Conservation (phyloP, 2,113 vertebrate species). For the Zeus faber region DNA sequence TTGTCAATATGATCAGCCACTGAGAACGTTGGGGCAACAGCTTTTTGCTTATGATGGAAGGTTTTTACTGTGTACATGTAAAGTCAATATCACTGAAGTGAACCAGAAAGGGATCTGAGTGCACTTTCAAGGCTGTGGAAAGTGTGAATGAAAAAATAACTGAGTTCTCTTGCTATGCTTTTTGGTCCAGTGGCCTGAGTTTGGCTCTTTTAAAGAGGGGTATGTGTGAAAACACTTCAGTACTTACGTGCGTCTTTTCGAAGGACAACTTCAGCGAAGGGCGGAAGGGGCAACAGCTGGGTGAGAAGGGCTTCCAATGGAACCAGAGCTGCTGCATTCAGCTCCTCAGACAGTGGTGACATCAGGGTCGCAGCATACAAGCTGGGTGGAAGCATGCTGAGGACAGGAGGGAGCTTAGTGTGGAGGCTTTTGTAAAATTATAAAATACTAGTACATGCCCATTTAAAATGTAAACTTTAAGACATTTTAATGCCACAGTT, state of each 20-base stretch:
- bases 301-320: slow-evolving; percentile 82
- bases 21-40: too few species aligned
- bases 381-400: slow-evolving; percentile 87
- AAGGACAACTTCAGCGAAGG: slow-evolving; percentile 83
- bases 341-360: slow-evolving; percentile 74
- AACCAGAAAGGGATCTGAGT: too few species aligned
- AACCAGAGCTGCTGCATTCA: slow-evolving; percentile 78
- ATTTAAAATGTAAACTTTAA: not conserved
- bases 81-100: too few species aligned
- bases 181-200: too few species aligned
- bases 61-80: too few species aligned
- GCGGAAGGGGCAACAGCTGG: slow-evolving; percentile 78
- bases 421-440: not conserved
- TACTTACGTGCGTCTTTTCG: slow-evolving; percentile 73
- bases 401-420: not conserved
- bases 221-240: too few species aligned
- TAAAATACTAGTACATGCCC: not conserved
- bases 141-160: too few species aligned
- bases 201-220: too few species aligned
- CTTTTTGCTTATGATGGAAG: too few species aligned
- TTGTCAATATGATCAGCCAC: too few species aligned
- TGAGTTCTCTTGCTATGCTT: too few species aligned
- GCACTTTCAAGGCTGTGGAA: too few species aligned
- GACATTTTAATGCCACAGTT: not conserved
- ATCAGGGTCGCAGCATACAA: slow-evolving; percentile 72